Evolutionary conservation across 2,888 invertebrate species (phyloP), one percentile per base, ranked within the genome.

Genomic region (Himalopsyche kuldschensis): DNA sequence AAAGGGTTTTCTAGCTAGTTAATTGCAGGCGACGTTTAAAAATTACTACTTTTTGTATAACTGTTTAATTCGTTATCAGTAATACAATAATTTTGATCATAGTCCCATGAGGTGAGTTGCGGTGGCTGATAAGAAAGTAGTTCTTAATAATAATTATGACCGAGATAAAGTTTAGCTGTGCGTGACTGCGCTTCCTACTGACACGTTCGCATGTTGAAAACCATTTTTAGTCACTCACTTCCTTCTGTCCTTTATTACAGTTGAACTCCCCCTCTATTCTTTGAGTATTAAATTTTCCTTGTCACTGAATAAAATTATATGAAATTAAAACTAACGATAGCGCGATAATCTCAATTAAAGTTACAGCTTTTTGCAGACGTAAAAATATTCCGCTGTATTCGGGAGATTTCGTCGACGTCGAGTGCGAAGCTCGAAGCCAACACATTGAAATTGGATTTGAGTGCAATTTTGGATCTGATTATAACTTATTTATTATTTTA

Each of bases 91-190:
- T 24, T 69, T 69, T 69, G 69, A 69, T 27, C 69, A 15, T 30
- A 69, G 30, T 27, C 69, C 69, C 69, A 69, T 30, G 69, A 69
- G 69, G 69, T 69, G 69, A 69, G 69, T 69, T 69, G 27, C 27
- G 69, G 27, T 69, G 30, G 27, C 69, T 69, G 69, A 69, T 69
- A 69, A 69, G 69, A 69, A 69, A 69, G 27, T 27, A 27, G 24
- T 69, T 69, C 69, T 69, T 69, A 69, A 69, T 69, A 69, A 69
- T 69, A 69, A 69, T 69, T 69, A 69, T 69, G 69, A 69, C 69
- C 69, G 69, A 69, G 69, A 69, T 69, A 69, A 69, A 30, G 24
- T 69, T 69, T 27, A 69, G 24, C 30, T 69, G 69, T 69, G 69
- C 69, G 69, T 69, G 69, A 27, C 69, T 69, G 30, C 69, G 11